phyloP scores from a whole-genome alignment of 2,797 vertebrate species.

The Potorous gilbertii region DNA sequence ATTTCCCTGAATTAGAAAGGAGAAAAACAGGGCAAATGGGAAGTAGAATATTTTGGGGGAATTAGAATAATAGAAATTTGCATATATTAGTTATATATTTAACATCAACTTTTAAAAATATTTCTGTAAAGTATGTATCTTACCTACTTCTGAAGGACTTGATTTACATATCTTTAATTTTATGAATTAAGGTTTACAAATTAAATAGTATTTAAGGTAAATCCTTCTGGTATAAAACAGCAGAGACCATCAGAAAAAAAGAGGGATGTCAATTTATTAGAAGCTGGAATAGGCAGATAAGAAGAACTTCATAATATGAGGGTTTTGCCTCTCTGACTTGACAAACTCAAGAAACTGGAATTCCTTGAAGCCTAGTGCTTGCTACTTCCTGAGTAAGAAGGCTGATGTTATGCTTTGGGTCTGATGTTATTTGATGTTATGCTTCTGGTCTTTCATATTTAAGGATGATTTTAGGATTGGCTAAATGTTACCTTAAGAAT shows the following conservation, averaged over 20 bases:
- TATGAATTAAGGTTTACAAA: neutral
- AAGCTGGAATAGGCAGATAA: neutral
- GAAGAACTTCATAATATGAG: slow-evolving; percentile 10
- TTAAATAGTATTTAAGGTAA: slow-evolving; percentile 36
- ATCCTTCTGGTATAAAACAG: slow-evolving; percentile 11
- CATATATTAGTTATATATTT: no score
- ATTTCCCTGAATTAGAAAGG: no score
- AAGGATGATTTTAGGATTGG: neutral
- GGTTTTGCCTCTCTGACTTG: slow-evolving; percentile 18
- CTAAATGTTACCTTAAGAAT: neutral
- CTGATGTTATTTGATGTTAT: neutral
- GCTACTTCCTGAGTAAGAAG: neutral
- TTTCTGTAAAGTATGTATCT: slow-evolving; percentile 5
- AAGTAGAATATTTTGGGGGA: no score
- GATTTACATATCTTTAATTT: neutral
- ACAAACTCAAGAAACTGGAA: slow-evolving; percentile 22
- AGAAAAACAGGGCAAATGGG: no score
- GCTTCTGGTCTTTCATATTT: neutral
- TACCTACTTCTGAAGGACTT: slow-evolving; percentile 33
- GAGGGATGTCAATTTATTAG: slow-evolving; percentile 5
- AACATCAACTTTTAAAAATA: no score
- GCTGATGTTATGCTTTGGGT: neutral
- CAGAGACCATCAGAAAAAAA: slow-evolving; percentile 40
- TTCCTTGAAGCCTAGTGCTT: neutral
- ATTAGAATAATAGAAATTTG: no score